These are phyloP conservation scores for Tetropium fuscum DNA, from an alignment of 2,888 invertebrate genomes.

Conservation along the genomic window DNA sequence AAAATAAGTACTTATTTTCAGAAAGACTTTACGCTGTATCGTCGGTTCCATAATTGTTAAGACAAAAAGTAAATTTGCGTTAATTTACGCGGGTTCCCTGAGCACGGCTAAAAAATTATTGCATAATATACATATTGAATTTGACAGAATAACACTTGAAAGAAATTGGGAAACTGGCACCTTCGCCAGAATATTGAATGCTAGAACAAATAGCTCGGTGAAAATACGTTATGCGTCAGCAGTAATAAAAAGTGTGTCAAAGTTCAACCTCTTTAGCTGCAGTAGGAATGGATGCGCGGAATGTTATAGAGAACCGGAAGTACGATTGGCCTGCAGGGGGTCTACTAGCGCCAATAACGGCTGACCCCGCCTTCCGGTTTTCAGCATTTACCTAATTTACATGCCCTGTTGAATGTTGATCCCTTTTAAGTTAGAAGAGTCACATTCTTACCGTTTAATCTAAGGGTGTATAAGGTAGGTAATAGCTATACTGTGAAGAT, in stretches of 20 bases:
- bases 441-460: too few species aligned
- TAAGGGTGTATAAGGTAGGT: too few species aligned
- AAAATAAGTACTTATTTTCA: too few species aligned
- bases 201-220: too few species aligned
- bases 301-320: constrained; percentile 61
- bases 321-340: constrained; percentile 66
- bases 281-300: constrained; percentile 53
- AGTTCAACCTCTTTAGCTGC: constrained; percentile 22
- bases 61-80: too few species aligned
- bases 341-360: constrained; percentile 63
- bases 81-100: too few species aligned
- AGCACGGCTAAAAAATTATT: too few species aligned
- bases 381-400: constrained; percentile 47
- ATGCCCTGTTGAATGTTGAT: constrained; percentile 28
- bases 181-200: constrained; percentile 1
- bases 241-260: not conserved
- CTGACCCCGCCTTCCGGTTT: constrained; percentile 62
- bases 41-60: too few species aligned
- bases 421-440: not conserved
- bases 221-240: not conserved
- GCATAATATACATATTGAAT: too few species aligned
- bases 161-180: not conserved
- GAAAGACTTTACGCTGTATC: too few species aligned
- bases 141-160: too few species aligned
- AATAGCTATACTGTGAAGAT: too few species aligned